phyloP scores from a whole-genome alignment of 2,888 invertebrate genomes.

The Rugalucina vietnamica region DNA sequence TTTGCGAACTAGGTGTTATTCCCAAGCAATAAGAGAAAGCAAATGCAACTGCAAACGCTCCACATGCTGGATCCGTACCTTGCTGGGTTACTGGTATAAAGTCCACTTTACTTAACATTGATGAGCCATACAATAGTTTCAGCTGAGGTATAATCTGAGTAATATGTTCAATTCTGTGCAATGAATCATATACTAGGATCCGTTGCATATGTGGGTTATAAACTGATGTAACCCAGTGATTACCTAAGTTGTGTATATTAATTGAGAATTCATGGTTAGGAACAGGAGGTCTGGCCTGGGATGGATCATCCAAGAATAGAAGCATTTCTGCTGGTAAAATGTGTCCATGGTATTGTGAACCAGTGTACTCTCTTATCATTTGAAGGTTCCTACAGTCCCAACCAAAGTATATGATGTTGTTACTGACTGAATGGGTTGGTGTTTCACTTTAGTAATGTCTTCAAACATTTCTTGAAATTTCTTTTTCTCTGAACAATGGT shows the following conservation, averaged over 20 bases:
- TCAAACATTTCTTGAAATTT: background rate
- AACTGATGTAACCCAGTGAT: background rate
- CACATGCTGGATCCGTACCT: conserved; percentile 21
- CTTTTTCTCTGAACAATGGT: background rate
- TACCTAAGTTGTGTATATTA: background rate
- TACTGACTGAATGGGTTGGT: background rate
- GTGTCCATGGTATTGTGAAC: background rate
- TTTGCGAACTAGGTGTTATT: background rate
- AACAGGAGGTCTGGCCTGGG: background rate
- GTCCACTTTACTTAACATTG: background rate
- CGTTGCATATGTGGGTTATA: background rate
- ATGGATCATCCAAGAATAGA: background rate
- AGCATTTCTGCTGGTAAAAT: conserved; percentile 2
- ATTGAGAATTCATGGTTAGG: too few relatives aligned
- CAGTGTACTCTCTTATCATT: conserved; percentile 1
- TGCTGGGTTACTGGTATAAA: conserved; percentile 17
- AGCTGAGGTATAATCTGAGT: background rate
- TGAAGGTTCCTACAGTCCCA: background rate
- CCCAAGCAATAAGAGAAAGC: conserved; percentile 5
- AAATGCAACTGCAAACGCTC: conserved; percentile 22
- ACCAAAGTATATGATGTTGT: background rate
- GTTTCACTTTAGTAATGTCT: background rate
- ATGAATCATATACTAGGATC: conserved; percentile 2
- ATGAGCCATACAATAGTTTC: background rate
- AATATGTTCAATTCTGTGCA: background rate